Percentiles rank a stretch among this genome's conserved stretches.
These are phyloP conservation scores for Cryptotermes secundus DNA, from an alignment of 1,140 invertebrate genomes.

Conservation along the genomic window DNA sequence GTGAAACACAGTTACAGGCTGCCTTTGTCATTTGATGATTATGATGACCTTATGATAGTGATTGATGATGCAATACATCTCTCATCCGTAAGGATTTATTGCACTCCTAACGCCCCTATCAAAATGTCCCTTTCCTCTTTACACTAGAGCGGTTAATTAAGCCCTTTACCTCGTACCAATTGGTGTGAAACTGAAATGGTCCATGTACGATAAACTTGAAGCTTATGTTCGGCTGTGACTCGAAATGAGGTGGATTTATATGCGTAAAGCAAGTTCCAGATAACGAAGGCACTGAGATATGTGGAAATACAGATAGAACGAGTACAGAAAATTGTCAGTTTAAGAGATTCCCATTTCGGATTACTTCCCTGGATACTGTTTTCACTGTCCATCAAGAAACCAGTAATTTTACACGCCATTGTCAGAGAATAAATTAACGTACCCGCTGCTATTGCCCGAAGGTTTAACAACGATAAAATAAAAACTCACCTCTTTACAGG, in stretches of 20 bases:
- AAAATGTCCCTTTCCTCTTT: constrained; percentile 7
- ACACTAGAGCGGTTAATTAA: constrained; percentile 13
- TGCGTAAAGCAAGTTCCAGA: background rate
- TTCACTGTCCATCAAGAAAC: too few relatives aligned
- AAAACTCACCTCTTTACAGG: too few relatives aligned
- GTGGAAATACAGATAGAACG: too few relatives aligned
- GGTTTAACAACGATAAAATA: too few relatives aligned
- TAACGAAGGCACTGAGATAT: background rate
- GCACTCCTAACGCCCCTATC: background rate
- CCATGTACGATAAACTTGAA: background rate
- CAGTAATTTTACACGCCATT: too few relatives aligned
- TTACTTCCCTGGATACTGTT: too few relatives aligned
- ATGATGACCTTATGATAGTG: constrained; percentile 9
- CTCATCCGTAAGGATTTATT: background rate
- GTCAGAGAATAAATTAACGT: too few relatives aligned
- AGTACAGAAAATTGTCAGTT: too few relatives aligned
- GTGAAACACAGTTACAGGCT: background rate
- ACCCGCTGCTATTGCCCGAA: too few relatives aligned
- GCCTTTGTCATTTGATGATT: constrained; percentile 3
- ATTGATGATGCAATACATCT: constrained; percentile 7
- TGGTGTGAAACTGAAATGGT: background rate
- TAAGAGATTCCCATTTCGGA: too few relatives aligned
- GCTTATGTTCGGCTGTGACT: background rate
- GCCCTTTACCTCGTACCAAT: background rate
- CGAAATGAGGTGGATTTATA: too few relatives aligned